Percentiles rank a stretch among this genome's conserved stretches.
phyloP scores from a whole-genome alignment of 1,140 invertebrate species.

The Macrobrachium rosenbergii region DNA sequence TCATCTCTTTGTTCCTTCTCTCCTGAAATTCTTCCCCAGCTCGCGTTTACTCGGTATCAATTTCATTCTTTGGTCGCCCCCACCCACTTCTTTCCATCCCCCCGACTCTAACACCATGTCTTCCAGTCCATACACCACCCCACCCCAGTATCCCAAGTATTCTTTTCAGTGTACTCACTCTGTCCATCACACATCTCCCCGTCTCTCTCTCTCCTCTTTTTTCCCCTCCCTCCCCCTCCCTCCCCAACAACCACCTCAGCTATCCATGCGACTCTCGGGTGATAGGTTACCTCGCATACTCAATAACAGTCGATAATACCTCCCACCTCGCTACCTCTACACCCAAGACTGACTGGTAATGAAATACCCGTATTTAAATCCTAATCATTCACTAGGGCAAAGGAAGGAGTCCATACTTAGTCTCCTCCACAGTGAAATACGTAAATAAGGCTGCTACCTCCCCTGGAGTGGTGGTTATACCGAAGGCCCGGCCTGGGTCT shows the following conservation, averaged over 20 bases:
- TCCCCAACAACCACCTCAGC: background rate
- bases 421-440: too few relatives aligned
- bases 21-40: too few relatives aligned
- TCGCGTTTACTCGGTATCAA: too few relatives aligned
- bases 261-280: background rate
- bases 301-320: background rate
- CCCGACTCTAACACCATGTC: background rate
- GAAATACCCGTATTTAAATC: background rate
- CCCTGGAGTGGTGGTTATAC: too few relatives aligned
- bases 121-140: too few relatives aligned
- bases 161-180: background rate
- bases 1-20: background rate
- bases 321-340: background rate
- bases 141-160: too few relatives aligned
- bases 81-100: background rate
- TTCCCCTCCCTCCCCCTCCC: background rate
- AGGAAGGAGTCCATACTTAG: too few relatives aligned
- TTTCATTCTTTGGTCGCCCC: background rate
- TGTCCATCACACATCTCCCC: too few relatives aligned
- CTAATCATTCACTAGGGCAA: background rate
- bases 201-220: too few relatives aligned
- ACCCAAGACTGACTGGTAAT: background rate
- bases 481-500: too few relatives aligned
- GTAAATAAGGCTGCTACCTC: too few relatives aligned
- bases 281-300: background rate